Base-by-base conservation (phyloP, 2,113 vertebrate genomes). In the Actinemys pallida region DNA sequence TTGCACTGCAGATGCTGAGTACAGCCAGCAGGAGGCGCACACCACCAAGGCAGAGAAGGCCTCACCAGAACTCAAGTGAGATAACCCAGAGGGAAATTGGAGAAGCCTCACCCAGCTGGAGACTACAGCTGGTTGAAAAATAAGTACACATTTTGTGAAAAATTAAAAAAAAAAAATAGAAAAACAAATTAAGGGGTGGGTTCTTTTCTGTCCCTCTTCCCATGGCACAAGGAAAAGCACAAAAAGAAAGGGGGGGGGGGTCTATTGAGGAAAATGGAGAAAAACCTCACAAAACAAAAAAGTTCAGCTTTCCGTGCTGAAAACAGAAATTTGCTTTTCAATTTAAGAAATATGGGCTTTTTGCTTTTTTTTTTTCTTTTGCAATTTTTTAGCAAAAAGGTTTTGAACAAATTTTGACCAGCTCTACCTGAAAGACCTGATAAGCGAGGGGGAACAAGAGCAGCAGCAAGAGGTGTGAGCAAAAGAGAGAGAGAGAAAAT, bases 341-440 rank as follows among this genome's bases (percentile, higher is more conserved):
- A 86, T 88, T 96, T 93, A 93, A 91, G 50, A 86, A 94, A n/a
- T 56, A 65, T 50, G 31, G 89, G 91, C 93, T 88, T 72, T 94
- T 89, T 94, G 92, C 81, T 83, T 54, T 89, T 65, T 91, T 91
- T 22, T 90, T 92, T 94, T 85, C 87, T 76, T 78, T 56, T 89
- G 85, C 93, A 96, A 82, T 79, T 90, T 83, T 84, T 89, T 88
- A 88, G 39, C 88, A 94, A 96, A 85, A 88, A 90, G 91, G 53
- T 93, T 93, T 81, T 93, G 85, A 96, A 95, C 90, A 89, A 86
- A 95, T 90, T 95, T 95, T 96, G 94, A 92, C 78, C 87, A 65
- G 62, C 83, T 94, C 92, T 95, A 76, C 85, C 62, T 88, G 85
- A 92, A 96, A 94, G 80, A 88, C 49, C 93, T 50, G 47, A 85